Conservation (phyloP, 1,140 invertebrate genomes). For the Araneus ventricosus region DNA sequence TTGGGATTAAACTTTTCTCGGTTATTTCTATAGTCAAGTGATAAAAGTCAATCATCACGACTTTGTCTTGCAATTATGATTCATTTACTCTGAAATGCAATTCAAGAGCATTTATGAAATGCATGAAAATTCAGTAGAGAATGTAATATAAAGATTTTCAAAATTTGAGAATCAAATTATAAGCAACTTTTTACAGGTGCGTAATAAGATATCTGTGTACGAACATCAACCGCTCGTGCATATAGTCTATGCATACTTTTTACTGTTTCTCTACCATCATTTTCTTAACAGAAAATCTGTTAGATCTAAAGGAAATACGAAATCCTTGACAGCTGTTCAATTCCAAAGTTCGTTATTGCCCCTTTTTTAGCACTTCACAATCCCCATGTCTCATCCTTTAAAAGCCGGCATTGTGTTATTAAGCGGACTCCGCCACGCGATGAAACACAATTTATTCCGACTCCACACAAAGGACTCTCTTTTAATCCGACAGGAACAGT, state of each 20-base stretch:
- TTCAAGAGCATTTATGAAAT: too few relatives aligned
- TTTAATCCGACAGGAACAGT: background rate
- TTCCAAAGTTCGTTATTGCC: background rate
- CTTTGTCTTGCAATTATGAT: too few relatives aligned
- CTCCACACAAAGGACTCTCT: background rate
- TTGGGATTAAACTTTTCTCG: too few relatives aligned
- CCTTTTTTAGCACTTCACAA: background rate
- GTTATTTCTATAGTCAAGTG: too few relatives aligned
- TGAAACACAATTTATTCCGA: background rate
- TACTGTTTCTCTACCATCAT: too few relatives aligned
- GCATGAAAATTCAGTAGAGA: too few relatives aligned
- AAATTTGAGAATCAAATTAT: too few relatives aligned
- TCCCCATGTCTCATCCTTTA: background rate
- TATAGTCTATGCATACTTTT: background rate
- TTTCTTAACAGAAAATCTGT: background rate
- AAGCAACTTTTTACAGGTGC: too few relatives aligned
- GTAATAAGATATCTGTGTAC: background rate
- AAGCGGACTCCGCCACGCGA: background rate
- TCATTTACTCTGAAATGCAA: too few relatives aligned
- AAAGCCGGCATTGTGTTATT: background rate
- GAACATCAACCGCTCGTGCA: background rate
- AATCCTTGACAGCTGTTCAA: background rate
- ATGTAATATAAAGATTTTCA: too few relatives aligned
- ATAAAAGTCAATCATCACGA: too few relatives aligned
- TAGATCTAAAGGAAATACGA: background rate